Evolutionary conservation across 2,797 vertebrate genomes (phyloP).

Genomic region (Xiphorhynchus erythropygius): DNA sequence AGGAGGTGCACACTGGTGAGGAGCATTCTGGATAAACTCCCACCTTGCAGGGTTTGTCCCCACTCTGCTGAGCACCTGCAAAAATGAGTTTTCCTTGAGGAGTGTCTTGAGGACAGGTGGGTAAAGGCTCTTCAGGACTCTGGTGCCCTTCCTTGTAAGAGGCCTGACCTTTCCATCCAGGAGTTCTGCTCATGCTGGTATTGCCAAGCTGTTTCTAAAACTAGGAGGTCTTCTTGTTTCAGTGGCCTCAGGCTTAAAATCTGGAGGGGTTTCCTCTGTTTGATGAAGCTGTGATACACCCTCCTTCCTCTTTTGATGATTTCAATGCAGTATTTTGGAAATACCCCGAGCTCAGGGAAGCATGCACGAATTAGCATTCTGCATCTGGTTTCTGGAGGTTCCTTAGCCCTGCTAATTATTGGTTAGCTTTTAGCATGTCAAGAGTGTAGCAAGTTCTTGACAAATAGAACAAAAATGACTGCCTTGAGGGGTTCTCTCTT

Average conservation of each 20-base stretch:
- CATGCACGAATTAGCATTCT: neutral
- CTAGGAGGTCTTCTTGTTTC: neutral
- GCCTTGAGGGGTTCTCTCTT: neutral
- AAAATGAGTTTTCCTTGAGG: neutral
- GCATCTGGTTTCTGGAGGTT: neutral
- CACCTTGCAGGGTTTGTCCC: neutral
- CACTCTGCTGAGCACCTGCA: fast-evolving
- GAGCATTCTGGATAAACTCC: fast-evolving
- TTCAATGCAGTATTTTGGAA: slow-evolving; percentile 17
- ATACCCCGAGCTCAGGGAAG: slow-evolving; percentile 18
- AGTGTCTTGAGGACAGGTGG: neutral
- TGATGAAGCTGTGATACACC: neutral
- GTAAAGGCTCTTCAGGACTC: neutral
- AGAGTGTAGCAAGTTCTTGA: neutral
- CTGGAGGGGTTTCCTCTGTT: neutral
- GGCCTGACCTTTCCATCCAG: fast-evolving
- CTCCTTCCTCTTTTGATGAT: slow-evolving; percentile 52
- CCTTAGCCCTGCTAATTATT: neutral
- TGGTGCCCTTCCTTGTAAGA: neutral
- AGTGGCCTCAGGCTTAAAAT: neutral
- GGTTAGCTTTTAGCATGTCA: neutral
- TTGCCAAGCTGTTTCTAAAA: neutral
- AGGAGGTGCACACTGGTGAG: fast-evolving
- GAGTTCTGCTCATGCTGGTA: neutral
- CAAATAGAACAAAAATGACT: neutral